Percentiles rank a stretch among this genome's conserved stretches.
These are phyloP conservation scores for Silurus glanis DNA, from an alignment of 2,113 vertebrate genomes.

Conservation along the genomic window DNA sequence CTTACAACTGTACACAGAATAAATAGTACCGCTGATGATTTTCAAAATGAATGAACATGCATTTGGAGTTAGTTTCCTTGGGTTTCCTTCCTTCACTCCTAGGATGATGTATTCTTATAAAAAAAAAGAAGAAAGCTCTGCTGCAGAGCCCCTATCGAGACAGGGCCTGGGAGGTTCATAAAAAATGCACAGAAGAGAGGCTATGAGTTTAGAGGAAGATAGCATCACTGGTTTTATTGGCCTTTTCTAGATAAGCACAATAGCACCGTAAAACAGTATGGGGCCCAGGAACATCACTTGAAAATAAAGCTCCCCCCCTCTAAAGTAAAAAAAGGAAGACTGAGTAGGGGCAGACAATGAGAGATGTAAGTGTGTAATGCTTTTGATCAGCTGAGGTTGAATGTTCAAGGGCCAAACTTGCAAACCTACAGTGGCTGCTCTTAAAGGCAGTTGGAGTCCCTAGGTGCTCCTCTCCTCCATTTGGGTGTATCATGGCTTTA, in stretches of 20 bases:
- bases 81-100: slow-evolving; percentile 39
- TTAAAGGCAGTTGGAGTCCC: slow-evolving; percentile 55
- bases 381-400: slow-evolving; percentile 47
- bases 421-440: slow-evolving; percentile 13
- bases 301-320: slow-evolving; percentile 64
- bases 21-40: slow-evolving; percentile 8
- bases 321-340: slow-evolving; percentile 52
- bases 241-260: slow-evolving; percentile 68
- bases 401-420: slow-evolving; percentile 27
- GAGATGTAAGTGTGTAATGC: slow-evolving; percentile 37
- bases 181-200: slow-evolving; percentile 60
- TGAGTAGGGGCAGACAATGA: slow-evolving; percentile 51
- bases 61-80: slow-evolving; percentile 13
- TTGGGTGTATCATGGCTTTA: neutral
- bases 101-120: slow-evolving; percentile 60
- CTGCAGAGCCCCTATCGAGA: slow-evolving; percentile 45
- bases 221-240: slow-evolving; percentile 65
- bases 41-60: slow-evolving; percentile 16
- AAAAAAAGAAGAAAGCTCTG: slow-evolving; percentile 18
- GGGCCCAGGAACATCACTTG: slow-evolving; percentile 55
- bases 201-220: slow-evolving; percentile 65
- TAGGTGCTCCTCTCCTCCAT: slow-evolving; percentile 49
- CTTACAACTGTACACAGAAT: slow-evolving; percentile 7
- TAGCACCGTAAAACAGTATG: slow-evolving; percentile 71
- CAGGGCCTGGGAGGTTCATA: slow-evolving; percentile 58